These are phyloP conservation scores for Planococcus citri DNA, from an alignment of 1,140 invertebrate genomes.

Conservation along the genomic window DNA sequence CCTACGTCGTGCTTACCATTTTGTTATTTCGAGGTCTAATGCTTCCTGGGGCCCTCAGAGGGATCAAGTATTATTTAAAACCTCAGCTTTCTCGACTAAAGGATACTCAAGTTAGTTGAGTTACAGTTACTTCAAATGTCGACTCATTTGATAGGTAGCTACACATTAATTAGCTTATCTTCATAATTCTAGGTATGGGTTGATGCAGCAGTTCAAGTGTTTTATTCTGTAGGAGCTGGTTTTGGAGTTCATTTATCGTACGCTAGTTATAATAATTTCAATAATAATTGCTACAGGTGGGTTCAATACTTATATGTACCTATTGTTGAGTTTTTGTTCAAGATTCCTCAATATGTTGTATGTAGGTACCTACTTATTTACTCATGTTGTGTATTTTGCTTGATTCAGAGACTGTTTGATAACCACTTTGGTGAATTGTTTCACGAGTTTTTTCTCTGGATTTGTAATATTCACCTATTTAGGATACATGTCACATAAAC, in stretches of 20 bases:
- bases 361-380: not conserved
- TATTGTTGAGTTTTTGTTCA: too few species aligned
- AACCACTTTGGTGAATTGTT: conserved; percentile 64
- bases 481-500: conserved; percentile 76
- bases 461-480: conserved; percentile 90
- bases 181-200: conserved; percentile 79
- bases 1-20: conserved; percentile 61
- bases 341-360: too few species aligned
- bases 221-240: conserved; percentile 81
- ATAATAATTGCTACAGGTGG: conserved; percentile 71
- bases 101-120: conserved; percentile 48
- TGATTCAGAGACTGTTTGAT: conserved; percentile 54
- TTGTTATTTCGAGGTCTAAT: conserved; percentile 54
- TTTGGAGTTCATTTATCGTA: conserved; percentile 82
- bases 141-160: not conserved
- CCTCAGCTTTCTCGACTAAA: conserved; percentile 60
- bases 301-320: too few species aligned
- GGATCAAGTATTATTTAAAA: conserved; percentile 72
- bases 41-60: conserved; percentile 61
- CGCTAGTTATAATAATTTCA: conserved; percentile 78
- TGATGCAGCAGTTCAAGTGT: conserved; percentile 81
- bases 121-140: not conserved
- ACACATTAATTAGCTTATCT: too few species aligned
- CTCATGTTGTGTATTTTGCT: not conserved
- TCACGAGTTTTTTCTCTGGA: conserved; percentile 82